Conservation (phyloP, 2,113 vertebrate species). For the Pleuronectes platessa region DNA sequence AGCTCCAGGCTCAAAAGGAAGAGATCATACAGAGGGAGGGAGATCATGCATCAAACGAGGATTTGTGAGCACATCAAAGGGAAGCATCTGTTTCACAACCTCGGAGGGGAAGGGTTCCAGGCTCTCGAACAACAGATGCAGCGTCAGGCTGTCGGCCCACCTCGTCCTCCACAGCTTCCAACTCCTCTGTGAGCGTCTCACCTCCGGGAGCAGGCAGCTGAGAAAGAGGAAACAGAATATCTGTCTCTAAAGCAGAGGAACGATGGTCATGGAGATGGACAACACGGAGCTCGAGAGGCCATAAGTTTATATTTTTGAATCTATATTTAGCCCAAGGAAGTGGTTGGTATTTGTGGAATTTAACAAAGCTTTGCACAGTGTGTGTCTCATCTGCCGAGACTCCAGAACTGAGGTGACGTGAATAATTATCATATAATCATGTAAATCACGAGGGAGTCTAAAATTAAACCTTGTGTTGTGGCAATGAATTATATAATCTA, state of each 20-base stretch:
- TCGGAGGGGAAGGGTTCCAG: slow-evolving; percentile 24
- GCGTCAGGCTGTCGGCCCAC: slow-evolving; percentile 3
- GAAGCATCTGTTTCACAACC: slow-evolving; percentile 63
- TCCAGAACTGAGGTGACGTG: background rate
- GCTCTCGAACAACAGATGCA: slow-evolving; percentile 11
- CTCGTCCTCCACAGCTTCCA: background rate
- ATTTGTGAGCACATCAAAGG: slow-evolving; percentile 66
- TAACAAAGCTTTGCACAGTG: background rate
- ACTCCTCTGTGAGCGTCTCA: slow-evolving; percentile 8
- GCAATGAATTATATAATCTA: background rate
- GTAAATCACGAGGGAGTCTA: background rate
- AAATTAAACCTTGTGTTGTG: background rate
- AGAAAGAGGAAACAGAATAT: slow-evolving; percentile 23
- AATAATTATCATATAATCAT: background rate
- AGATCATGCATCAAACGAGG: slow-evolving; percentile 68
- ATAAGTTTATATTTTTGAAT: background rate
- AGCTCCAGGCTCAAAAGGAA: slow-evolving; percentile 43
- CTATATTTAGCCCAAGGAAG: background rate
- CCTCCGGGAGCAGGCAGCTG: slow-evolving; percentile 2
- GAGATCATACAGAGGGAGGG: slow-evolving; percentile 46
- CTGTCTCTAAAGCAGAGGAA: slow-evolving; percentile 1
- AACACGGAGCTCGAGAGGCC: slow-evolving; percentile 2
- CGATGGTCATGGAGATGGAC: background rate
- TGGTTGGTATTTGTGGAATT: background rate
- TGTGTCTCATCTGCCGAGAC: background rate